These are phyloP conservation scores for Corvus moneduloides DNA, from an alignment of 2,113 vertebrate genomes.

Conservation along the genomic window DNA sequence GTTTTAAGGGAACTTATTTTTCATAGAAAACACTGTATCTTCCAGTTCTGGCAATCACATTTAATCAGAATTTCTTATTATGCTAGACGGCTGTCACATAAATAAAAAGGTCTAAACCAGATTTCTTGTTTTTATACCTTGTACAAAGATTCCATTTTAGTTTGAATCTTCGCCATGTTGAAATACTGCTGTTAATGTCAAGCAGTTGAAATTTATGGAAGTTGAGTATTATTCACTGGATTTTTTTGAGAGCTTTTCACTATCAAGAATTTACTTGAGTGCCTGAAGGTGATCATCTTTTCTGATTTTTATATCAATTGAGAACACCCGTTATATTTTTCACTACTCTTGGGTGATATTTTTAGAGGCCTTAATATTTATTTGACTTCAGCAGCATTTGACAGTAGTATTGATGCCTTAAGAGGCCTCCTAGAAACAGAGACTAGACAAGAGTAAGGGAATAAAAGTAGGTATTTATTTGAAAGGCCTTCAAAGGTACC, in stretches of 20 bases:
- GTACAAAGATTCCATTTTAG: neutral
- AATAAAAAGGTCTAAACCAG: neutral
- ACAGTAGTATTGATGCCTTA: neutral
- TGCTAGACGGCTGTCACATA: neutral
- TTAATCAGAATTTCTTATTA: neutral
- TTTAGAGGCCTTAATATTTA: neutral
- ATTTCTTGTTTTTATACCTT: neutral
- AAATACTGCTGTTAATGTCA: neutral
- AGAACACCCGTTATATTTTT: neutral
- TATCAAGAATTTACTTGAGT: neutral
- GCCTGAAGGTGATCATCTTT: neutral
- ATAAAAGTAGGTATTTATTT: too few relatives aligned
- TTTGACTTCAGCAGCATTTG: neutral
- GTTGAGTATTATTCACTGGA: neutral
- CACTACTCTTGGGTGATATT: neutral
- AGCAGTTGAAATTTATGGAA: neutral
- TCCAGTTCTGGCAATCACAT: neutral
- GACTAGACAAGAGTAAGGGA: too few relatives aligned
- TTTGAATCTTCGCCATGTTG: neutral
- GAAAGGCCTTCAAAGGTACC: too few relatives aligned
- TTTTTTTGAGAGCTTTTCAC: neutral
- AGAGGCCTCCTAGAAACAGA: too few relatives aligned
- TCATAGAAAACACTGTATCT: neutral
- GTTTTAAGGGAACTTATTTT: neutral
- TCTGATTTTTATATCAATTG: neutral